Evolutionary conservation across 1,140 invertebrate genomes (phyloP).

Genomic region (Ganaspis sp.): DNA sequence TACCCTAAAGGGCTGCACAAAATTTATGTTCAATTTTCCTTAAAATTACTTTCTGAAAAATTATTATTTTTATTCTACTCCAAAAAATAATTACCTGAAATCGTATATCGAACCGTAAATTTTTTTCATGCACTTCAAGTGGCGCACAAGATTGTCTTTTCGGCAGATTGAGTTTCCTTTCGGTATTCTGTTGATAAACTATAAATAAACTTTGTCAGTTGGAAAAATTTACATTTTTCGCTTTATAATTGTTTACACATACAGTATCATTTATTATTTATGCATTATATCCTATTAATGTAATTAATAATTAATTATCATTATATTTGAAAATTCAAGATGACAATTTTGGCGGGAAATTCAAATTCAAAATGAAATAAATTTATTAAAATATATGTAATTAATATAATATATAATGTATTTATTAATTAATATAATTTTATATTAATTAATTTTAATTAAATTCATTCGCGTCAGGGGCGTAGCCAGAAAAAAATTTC

Average conservation of each 20-base stretch:
- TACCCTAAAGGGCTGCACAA: constrained; percentile 85
- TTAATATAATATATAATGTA: no score
- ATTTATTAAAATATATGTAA: no score
- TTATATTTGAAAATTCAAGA: no score
- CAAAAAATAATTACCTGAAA: constrained; percentile 81
- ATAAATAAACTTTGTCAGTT: constrained; percentile 56
- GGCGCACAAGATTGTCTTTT: constrained; percentile 87
- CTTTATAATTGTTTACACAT: background rate
- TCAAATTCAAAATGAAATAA: no score
- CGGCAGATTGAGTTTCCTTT: constrained; percentile 88
- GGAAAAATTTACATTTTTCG: background rate
- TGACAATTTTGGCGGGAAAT: no score
- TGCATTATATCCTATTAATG: no score
- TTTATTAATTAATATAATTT: no score
- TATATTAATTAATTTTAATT: no score
- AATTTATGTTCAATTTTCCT: constrained; percentile 5
- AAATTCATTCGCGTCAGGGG: no score
- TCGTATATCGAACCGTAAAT: constrained; percentile 89
- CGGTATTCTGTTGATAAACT: constrained; percentile 91
- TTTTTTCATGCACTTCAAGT: constrained; percentile 88
- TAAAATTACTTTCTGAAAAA: constrained; percentile 28
- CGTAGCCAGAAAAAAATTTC: no score
- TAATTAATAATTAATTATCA: no score
- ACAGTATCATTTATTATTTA: no score
- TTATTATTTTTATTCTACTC: constrained; percentile 1